Percentiles rank a stretch among this genome's conserved stretches.
Conservation (phyloP, 2,113 vertebrate species). For the Chelonoidis abingdonii region DNA sequence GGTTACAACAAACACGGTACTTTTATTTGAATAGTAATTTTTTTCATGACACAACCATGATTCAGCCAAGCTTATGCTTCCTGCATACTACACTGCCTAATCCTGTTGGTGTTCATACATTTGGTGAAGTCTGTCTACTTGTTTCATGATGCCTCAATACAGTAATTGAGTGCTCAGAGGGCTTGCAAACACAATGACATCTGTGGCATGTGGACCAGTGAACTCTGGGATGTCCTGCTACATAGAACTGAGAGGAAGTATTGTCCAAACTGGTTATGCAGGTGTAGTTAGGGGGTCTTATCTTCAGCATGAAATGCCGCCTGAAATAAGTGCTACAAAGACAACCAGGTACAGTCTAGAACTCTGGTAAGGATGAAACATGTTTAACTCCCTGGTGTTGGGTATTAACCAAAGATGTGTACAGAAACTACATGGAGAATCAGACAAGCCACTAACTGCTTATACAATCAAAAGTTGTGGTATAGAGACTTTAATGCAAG, state of each 20-base stretch:
- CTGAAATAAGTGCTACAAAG: background rate
- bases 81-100: background rate
- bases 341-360: background rate
- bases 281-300: background rate
- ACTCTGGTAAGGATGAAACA: background rate
- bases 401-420: background rate
- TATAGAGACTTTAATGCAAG: background rate
- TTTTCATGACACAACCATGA: background rate
- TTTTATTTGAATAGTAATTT: constrained; percentile 13
- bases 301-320: background rate
- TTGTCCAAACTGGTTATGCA: background rate
- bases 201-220: background rate
- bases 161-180: background rate
- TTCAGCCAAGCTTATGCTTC: background rate
- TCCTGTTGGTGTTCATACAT: background rate
- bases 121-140: background rate
- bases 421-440: background rate
- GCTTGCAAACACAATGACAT: accelerated
- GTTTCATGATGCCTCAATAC: background rate
- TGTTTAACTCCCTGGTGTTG: background rate
- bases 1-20: background rate
- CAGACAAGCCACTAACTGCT: background rate
- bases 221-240: background rate
- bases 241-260: background rate
- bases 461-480: background rate